Conservation (phyloP, 2,888 invertebrate species). For the Drosophila kambysellisi region DNA sequence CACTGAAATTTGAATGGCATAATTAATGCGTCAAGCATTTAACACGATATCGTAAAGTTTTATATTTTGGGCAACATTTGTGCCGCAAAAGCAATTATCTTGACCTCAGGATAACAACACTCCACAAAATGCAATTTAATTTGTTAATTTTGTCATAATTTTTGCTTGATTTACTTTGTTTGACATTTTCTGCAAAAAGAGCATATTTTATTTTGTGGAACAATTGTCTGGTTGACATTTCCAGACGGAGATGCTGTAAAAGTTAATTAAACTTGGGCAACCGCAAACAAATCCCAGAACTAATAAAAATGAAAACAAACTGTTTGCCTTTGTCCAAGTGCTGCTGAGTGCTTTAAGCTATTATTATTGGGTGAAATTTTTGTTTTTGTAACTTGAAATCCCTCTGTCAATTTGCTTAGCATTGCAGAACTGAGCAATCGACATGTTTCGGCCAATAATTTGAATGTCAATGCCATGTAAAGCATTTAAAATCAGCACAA, state of each 20-base stretch:
- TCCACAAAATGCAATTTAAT: slow-evolving; percentile 28
- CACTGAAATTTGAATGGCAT: slow-evolving; percentile 1
- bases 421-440: slow-evolving; percentile 2
- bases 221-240: slow-evolving; percentile 41
- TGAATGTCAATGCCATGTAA: slow-evolving; percentile 38
- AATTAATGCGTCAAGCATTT: not conserved
- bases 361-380: slow-evolving; percentile 2
- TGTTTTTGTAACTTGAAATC: not conserved
- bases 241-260: slow-evolving; percentile 24
- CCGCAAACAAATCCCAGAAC: slow-evolving; percentile 49
- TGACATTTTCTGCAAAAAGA: not conserved
- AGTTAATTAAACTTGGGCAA: slow-evolving; percentile 60
- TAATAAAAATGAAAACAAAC: slow-evolving; percentile 52
- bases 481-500: slow-evolving; percentile 44
- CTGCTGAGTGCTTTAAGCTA: slow-evolving; percentile 8
- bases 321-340: slow-evolving; percentile 16
- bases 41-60: not conserved
- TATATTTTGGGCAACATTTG: not conserved
- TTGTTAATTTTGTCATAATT: slow-evolving; percentile 13
- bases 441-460: slow-evolving; percentile 12
- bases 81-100: slow-evolving; percentile 11
- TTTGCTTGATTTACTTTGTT: slow-evolving; percentile 16
- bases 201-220: slow-evolving; percentile 23
- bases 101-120: not conserved
- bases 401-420: slow-evolving; percentile 5